Evolutionary conservation across 2,888 invertebrate species (phyloP).

Genomic region (Thera britannica): DNA sequence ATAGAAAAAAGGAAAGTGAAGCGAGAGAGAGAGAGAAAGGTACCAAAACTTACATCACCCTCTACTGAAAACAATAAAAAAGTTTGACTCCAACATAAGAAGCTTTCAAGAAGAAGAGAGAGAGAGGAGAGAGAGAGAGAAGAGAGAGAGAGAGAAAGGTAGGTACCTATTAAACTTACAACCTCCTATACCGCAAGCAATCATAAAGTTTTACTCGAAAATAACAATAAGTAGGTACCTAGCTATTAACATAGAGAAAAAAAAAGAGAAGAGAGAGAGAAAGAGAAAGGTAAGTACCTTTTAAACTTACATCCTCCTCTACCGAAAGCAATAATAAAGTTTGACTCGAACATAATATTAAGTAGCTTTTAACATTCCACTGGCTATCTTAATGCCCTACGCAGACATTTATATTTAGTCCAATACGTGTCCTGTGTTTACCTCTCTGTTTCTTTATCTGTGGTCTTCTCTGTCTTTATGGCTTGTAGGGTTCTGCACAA

Average conservation of each 20-base stretch:
- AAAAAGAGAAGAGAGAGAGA: no score
- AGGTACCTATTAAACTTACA: no score
- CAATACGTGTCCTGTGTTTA: conserved; percentile 82
- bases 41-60: conserved; percentile 29
- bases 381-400: conserved; percentile 74
- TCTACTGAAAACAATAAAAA: conserved; percentile 64
- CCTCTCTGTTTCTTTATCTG: conserved; percentile 77
- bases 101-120: conserved; percentile 69
- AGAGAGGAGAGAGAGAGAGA: no score
- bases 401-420: conserved; percentile 83
- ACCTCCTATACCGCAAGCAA: no score
- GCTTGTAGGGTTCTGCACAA: conserved; percentile 59
- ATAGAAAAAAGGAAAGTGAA: no score
- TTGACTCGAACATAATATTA: conserved; percentile 85
- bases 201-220: no score
- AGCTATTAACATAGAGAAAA: no score
- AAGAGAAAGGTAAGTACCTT: no score
- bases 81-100: conserved; percentile 84
- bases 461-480: conserved; percentile 57
- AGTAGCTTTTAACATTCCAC: conserved; percentile 85
- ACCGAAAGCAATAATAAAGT: conserved; percentile 72
- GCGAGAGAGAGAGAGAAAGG: no score
- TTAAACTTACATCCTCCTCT: conserved; percentile 31
- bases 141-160: no score
- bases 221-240: no score